These are phyloP conservation scores for Tenthredo distinguenda DNA, from an alignment of 2,888 invertebrate genomes.

Conservation along the genomic window DNA sequence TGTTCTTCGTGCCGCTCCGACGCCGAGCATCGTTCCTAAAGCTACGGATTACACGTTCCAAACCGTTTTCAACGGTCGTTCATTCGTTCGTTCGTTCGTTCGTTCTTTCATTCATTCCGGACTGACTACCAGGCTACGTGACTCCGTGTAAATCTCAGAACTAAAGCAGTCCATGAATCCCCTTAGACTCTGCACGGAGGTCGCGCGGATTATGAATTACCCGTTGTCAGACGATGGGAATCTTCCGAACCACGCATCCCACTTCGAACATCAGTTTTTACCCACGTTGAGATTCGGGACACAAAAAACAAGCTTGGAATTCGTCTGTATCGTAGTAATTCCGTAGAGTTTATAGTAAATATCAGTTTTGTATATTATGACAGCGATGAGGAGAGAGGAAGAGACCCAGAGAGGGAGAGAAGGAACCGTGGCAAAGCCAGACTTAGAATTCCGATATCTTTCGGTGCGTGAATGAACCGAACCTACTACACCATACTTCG, in stretches of 20 bases:
- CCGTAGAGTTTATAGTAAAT: neutral
- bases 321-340: neutral
- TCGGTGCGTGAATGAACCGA: neutral
- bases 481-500: neutral
- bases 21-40: neutral
- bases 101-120: neutral
- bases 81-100: neutral
- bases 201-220: neutral
- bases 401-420: neutral
- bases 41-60: neutral
- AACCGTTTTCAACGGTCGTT: neutral
- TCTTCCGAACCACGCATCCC: neutral
- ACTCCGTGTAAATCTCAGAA: neutral
- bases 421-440: neutral
- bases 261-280: neutral
- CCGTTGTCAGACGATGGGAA: neutral
- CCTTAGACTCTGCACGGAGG: neutral
- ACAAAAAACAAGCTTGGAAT: neutral
- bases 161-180: neutral
- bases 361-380: conserved; percentile 29
- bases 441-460: conserved; percentile 18
- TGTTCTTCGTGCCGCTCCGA: neutral
- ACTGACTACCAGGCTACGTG: neutral
- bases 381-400: neutral
- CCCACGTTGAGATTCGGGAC: neutral